A percentile compares a stretch with the other conserved stretches of the same genome.
Evolutionary conservation across 2,113 vertebrate species (phyloP).

Genomic region (Asarcornis scutulata): DNA sequence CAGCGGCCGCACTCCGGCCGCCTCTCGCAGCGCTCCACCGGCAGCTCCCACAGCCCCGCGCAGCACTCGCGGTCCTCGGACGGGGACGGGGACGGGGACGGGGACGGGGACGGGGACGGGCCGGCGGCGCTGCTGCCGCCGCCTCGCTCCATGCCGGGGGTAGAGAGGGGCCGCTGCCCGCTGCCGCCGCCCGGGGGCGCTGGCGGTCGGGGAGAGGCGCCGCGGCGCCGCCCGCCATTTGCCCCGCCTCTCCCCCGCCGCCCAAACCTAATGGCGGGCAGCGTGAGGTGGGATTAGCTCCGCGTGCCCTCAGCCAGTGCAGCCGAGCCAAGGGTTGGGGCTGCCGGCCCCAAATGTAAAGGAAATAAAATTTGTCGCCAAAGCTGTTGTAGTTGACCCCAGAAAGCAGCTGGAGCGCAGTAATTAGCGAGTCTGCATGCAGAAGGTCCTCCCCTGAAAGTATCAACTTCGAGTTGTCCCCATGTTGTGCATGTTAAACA

Average conservation of each 20-base stretch:
- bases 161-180: too few species aligned
- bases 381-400: neutral
- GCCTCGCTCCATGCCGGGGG: neutral
- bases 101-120: too few species aligned
- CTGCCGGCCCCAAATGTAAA: neutral
- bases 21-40: conserved; percentile 82
- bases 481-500: neutral
- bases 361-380: neutral
- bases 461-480: accelerated
- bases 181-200: neutral
- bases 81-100: too few species aligned
- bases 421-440: accelerated
- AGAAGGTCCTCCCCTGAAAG: neutral
- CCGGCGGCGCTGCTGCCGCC: neutral
- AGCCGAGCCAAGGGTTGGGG: too few species aligned
- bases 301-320: too few species aligned
- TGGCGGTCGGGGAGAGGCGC: accelerated
- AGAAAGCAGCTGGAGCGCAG: neutral
- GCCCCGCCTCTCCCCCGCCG: neutral
- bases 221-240: neutral
- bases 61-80: conserved; percentile 63
- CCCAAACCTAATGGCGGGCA: too few species aligned
- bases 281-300: too few species aligned
- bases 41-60: conserved; percentile 82
- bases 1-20: conserved; percentile 88